Percentiles rank a stretch among this genome's conserved stretches.
phyloP scores from a whole-genome alignment of 2,888 invertebrate species.

The Tanytarsus gracilentus region DNA sequence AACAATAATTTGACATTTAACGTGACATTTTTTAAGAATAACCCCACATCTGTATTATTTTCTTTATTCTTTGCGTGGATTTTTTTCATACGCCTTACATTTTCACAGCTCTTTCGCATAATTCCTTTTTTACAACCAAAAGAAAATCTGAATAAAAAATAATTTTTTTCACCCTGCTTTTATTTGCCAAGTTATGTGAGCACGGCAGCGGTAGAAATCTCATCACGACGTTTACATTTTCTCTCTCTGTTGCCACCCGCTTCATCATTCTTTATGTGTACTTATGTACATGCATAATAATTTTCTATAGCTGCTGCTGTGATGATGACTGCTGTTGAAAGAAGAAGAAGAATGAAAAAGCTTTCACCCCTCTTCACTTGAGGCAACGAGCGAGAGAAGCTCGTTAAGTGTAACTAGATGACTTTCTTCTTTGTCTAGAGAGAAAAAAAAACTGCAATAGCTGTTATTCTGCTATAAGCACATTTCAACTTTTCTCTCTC shows the following conservation, averaged over 20 bases:
- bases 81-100: conserved; percentile 1
- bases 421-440: conserved; percentile 24
- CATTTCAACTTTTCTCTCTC: conserved; percentile 1
- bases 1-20: no score
- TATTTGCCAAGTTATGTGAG: conserved; percentile 6
- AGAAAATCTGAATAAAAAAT: not conserved
- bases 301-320: conserved; percentile 17
- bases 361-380: conserved; percentile 13
- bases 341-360: not conserved
- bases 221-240: conserved; percentile 21
- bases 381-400: conserved; percentile 14
- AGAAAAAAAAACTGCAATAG: not conserved
- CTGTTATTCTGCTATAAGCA: conserved; percentile 9
- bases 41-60: no score
- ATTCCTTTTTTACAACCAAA: not conserved
- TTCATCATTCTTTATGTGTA: conserved; percentile 10
- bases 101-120: conserved; percentile 13
- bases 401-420: conserved; percentile 29
- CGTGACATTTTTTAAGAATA: no score
- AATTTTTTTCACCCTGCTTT: not conserved
- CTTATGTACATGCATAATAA: conserved; percentile 25
- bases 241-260: not conserved
- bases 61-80: not conserved
- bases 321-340: conserved; percentile 13
- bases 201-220: conserved; percentile 17